These are phyloP conservation scores for Taenioides sp. DNA, from an alignment of 2,797 vertebrate species.

Conservation along the genomic window DNA sequence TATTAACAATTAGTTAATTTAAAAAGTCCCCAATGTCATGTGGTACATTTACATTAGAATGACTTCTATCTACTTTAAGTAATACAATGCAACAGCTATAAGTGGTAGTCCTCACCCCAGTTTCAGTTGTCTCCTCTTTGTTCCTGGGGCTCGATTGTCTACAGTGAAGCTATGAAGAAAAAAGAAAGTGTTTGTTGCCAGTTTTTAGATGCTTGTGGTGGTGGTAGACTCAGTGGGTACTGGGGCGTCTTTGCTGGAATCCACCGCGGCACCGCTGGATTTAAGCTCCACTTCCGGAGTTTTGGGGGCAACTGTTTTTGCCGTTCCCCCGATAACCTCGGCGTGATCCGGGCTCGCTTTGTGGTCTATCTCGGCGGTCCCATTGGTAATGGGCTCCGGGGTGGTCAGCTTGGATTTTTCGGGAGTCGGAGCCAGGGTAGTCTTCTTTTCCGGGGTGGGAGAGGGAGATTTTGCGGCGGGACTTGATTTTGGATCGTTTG, in stretches of 20 bases:
- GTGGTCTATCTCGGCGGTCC: constrained; percentile 66
- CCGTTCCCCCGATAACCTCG: constrained; percentile 42
- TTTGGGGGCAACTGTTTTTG: constrained; percentile 66
- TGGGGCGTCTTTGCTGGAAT: constrained; percentile 52
- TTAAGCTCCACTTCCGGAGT: constrained; percentile 72
- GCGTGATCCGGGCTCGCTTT: constrained; percentile 62
- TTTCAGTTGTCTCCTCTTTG: constrained; percentile 61
- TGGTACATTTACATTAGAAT: constrained; percentile 49
- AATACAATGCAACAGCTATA: constrained; percentile 62
- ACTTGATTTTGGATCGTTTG: constrained; percentile 63
- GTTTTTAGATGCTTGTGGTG: constrained; percentile 55
- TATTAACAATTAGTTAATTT: constrained; percentile 34
- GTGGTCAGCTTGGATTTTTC: constrained; percentile 55
- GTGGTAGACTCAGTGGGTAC: constrained; percentile 63
- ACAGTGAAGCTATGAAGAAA: constrained; percentile 49
- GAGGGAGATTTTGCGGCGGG: constrained; percentile 48
- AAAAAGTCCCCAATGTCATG: constrained; percentile 47
- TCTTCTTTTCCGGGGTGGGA: constrained; percentile 52
- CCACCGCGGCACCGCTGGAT: constrained; percentile 38
- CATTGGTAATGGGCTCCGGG: constrained; percentile 72
- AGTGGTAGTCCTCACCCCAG: constrained; percentile 55
- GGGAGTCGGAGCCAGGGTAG: constrained; percentile 42
- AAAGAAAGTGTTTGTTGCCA: constrained; percentile 51
- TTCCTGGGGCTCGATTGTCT: constrained; percentile 71
- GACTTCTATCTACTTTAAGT: constrained; percentile 31